Evolutionary conservation across 2,888 invertebrate genomes (phyloP).

Genomic region (Choreutis nemorana): DNA sequence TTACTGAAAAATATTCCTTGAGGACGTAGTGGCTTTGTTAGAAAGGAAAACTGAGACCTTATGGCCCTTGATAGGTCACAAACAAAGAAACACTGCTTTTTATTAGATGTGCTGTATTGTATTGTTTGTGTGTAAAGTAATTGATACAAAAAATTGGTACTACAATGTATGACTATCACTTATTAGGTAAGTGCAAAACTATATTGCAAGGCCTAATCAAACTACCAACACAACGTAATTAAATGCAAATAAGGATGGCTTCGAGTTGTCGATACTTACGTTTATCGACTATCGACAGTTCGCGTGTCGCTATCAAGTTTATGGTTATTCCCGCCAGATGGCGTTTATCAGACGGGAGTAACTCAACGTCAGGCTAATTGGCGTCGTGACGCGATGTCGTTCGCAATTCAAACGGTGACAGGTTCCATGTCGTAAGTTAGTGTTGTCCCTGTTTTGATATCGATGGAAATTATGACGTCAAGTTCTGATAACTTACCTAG

Average conservation of each 20-base stretch:
- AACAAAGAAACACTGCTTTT: too few relatives aligned
- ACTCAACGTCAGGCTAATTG: constrained; percentile 46
- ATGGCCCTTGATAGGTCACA: too few relatives aligned
- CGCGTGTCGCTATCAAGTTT: constrained; percentile 31
- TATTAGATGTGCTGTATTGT: too few relatives aligned
- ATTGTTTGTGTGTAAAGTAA: too few relatives aligned
- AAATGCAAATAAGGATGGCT: constrained; percentile 47
- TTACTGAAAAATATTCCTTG: too few relatives aligned
- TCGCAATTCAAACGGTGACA: constrained; percentile 5
- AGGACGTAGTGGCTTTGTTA: too few relatives aligned
- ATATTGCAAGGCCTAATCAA: constrained; percentile 10
- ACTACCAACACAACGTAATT: constrained; percentile 21
- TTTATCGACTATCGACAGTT: constrained; percentile 40
- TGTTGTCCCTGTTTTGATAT: neutral
- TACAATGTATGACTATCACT: too few relatives aligned
- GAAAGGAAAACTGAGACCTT: too few relatives aligned
- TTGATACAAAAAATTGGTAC: too few relatives aligned
- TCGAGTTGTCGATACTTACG: constrained; percentile 39
- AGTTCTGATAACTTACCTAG: too few relatives aligned
- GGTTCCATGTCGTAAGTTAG: neutral
- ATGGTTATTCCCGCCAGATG: constrained; percentile 32
- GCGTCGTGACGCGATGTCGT: constrained; percentile 25
- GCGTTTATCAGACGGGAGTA: constrained; percentile 31
- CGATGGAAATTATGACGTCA: neutral
- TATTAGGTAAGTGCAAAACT: too few relatives aligned